phyloP scores from a whole-genome alignment of 2,113 vertebrate genomes.

The Jaculus jaculus region DNA sequence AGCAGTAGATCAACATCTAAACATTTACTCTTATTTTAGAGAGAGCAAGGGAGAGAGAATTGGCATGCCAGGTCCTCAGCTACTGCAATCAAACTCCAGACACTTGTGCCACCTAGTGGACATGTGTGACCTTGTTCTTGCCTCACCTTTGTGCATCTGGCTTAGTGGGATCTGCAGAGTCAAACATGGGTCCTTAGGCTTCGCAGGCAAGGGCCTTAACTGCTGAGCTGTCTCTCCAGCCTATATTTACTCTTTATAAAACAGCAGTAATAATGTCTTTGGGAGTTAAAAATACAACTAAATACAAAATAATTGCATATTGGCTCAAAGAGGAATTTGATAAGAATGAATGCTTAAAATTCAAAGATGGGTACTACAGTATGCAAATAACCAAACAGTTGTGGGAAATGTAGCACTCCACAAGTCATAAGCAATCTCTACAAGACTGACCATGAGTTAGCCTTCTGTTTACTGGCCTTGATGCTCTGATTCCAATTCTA shows the following conservation, averaged over 20 bases:
- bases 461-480: not conserved
- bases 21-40: not conserved
- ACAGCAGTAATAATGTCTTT: not conserved
- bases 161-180: no score
- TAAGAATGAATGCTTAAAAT: slow-evolving; percentile 16
- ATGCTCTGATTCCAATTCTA: not conserved
- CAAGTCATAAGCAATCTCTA: not conserved
- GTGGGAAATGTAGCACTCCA: not conserved
- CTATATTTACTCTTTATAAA: not conserved
- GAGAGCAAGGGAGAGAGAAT: no score
- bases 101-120: no score
- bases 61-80: no score
- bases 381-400: not conserved
- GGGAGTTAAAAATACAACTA: not conserved
- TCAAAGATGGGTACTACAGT: not conserved
- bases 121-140: no score
- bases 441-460: not conserved
- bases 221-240: no score
- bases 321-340: not conserved
- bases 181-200: no score
- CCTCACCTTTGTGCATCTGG: no score
- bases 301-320: not conserved
- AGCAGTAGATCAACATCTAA: slow-evolving; percentile 38
- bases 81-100: no score
- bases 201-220: no score